Conservation (phyloP, 2,797 vertebrate species). For the Bradypus variegatus region DNA sequence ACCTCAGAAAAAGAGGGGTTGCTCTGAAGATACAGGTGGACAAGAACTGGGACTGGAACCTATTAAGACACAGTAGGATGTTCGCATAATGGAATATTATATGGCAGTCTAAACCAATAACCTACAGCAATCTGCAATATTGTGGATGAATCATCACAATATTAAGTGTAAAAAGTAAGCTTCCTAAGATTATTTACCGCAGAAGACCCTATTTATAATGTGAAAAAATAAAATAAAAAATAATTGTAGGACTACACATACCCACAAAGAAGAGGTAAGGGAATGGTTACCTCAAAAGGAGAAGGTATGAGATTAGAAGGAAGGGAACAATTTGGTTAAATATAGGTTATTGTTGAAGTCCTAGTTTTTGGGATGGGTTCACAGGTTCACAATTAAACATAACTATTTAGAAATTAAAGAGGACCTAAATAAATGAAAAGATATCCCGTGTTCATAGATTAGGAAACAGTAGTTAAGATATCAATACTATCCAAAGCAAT, state of each 20-base stretch:
- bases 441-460: too few relatives aligned
- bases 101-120: background rate
- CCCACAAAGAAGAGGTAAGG: background rate
- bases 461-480: too few relatives aligned
- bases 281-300: background rate
- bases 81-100: background rate
- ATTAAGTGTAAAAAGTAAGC: background rate
- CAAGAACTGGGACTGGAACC: background rate
- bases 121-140: too few relatives aligned
- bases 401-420: background rate
- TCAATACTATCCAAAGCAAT: too few relatives aligned
- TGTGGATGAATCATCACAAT: background rate
- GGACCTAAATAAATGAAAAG: too few relatives aligned
- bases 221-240: slow-evolving; percentile 11
- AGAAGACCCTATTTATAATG: background rate
- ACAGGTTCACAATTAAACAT: background rate
- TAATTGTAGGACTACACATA: background rate
- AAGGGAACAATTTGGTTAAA: background rate
- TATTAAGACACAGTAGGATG: background rate
- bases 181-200: background rate
- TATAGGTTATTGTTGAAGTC: background rate
- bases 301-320: too few relatives aligned
- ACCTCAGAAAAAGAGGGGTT: background rate
- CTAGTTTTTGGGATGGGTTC: background rate
- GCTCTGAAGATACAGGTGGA: background rate